Evolutionary conservation across 1,140 invertebrate species (phyloP), one percentile per base, ranked within the genome.

Genomic region (Pomacea maculata): DNA sequence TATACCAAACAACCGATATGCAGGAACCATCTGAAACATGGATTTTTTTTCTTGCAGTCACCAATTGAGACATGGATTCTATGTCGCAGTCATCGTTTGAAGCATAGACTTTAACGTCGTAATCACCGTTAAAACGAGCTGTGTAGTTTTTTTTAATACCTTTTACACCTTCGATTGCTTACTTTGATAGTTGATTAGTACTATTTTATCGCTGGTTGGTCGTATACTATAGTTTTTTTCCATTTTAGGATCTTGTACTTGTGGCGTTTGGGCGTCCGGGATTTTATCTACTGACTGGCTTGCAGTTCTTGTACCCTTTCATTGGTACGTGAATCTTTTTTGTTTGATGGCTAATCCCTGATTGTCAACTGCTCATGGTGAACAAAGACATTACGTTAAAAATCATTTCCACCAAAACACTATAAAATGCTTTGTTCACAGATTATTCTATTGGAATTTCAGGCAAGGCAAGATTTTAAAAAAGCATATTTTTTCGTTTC

Each of bases 241-340:
- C 72, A 25, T 88, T 83, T 79, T 85, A 92, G 91, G 96, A 95
- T 78, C 93, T 97, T 82, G 95, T 96, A 94, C 93, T 95, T 83
- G 94, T 95, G 7, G 95, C 96, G 25, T 97, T 96, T 91, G 96
- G 96, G 29, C 93, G 93, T 87, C 92, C 94, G 72, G 96, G 96
- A 17, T 97, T 95, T 91, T 94, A 95, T 85, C 91, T 96, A 67
- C 92, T 97, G 7, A 95, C 95, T 1, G 89, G 94, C 52, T 91
- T 97, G 71, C 96, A 97, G 88, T 96, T 97, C 87, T 93, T 96
- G 83, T 97, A 97, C 92, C 96, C 96, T 19, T 95, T 97, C 85
- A 95, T 97, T 87, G 96, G 96, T 96, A 92, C 93, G 92, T 91
- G 5, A 11, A 9, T 55, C 11, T 25, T 21, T 15, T 25, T 76